Evolutionary conservation across 1,140 invertebrate species (phyloP).

Genomic region (Papilio aristodemus): DNA sequence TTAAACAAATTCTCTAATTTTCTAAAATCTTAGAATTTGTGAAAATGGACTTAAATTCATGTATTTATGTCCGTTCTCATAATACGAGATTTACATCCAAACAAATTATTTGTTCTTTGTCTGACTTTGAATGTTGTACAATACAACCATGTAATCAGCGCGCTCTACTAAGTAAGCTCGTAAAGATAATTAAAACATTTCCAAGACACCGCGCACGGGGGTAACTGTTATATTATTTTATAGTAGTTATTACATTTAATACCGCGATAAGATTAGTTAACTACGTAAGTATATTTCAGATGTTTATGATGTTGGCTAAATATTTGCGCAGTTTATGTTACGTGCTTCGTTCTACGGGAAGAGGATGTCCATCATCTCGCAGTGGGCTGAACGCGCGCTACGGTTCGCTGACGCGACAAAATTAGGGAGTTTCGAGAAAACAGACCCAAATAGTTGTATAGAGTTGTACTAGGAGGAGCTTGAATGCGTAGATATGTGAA

Average conservation of each 20-base stretch:
- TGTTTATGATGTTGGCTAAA: background rate
- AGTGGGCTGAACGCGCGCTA: too few relatives aligned
- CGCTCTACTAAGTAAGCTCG: background rate
- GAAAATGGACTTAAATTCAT: too few relatives aligned
- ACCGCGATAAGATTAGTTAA: background rate
- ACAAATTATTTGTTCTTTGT: background rate
- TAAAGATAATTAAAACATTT: constrained; percentile 7
- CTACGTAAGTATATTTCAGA: background rate
- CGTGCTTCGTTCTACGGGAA: background rate
- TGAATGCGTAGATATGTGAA: too few relatives aligned
- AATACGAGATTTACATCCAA: too few relatives aligned
- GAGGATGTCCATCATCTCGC: too few relatives aligned
- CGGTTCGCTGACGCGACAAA: too few relatives aligned
- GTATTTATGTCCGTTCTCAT: too few relatives aligned
- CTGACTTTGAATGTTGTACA: background rate
- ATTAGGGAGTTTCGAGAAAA: too few relatives aligned
- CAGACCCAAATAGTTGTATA: too few relatives aligned
- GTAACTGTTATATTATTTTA: constrained; percentile 18
- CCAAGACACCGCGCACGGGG: background rate
- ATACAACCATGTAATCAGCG: background rate
- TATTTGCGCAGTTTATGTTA: constrained; percentile 7
- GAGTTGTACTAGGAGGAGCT: too few relatives aligned
- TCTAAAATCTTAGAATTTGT: too few relatives aligned
- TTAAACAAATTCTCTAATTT: too few relatives aligned
- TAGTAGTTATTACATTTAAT: constrained; percentile 1